A percentile compares a stretch with the other conserved stretches of the same genome.
phyloP scores from a whole-genome alignment of 37 sponge, comb jelly and placozoan genomes.

The Halisarca cf. caerulea region DNA sequence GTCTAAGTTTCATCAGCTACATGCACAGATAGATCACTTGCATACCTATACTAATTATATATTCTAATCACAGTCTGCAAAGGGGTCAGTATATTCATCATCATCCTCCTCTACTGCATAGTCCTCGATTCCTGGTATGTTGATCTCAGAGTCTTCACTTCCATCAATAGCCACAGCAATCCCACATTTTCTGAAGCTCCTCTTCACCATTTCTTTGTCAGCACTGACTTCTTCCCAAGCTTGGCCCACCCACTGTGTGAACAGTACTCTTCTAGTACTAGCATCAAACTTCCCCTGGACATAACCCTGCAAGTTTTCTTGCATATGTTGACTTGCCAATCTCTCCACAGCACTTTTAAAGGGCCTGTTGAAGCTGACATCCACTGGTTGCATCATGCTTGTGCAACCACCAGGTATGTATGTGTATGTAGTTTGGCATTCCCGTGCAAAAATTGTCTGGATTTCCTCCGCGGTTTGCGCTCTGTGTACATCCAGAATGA shows the following conservation, averaged over 20 bases:
- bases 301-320: slow-evolving; percentile 43
- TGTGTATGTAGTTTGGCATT: background rate
- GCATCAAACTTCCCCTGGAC: slow-evolving; percentile 41
- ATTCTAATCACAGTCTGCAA: background rate
- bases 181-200: slow-evolving; percentile 52
- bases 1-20: too few relatives aligned
- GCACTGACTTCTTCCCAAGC: slow-evolving; percentile 55
- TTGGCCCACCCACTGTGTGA: slow-evolving; percentile 61
- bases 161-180: slow-evolving; percentile 49
- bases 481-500: slow-evolving; percentile 44
- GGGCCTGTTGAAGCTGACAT: slow-evolving; percentile 48
- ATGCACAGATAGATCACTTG: too few relatives aligned
- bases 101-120: slow-evolving; percentile 23
- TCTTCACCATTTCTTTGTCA: slow-evolving; percentile 42
- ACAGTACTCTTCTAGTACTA: slow-evolving; percentile 30
- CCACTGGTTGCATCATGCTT: slow-evolving; percentile 54
- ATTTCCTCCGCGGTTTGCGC: slow-evolving; percentile 32
- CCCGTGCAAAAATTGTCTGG: slow-evolving; percentile 14
- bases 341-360: slow-evolving; percentile 44
- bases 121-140: slow-evolving; percentile 40
- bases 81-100: slow-evolving; percentile 28
- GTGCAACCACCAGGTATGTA: slow-evolving; percentile 56
- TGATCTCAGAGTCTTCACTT: slow-evolving; percentile 41
- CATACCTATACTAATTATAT: too few relatives aligned
- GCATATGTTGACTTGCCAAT: slow-evolving; percentile 37